Conservation (phyloP, 2,797 vertebrate species). For the Microctenopoma lineatum region DNA sequence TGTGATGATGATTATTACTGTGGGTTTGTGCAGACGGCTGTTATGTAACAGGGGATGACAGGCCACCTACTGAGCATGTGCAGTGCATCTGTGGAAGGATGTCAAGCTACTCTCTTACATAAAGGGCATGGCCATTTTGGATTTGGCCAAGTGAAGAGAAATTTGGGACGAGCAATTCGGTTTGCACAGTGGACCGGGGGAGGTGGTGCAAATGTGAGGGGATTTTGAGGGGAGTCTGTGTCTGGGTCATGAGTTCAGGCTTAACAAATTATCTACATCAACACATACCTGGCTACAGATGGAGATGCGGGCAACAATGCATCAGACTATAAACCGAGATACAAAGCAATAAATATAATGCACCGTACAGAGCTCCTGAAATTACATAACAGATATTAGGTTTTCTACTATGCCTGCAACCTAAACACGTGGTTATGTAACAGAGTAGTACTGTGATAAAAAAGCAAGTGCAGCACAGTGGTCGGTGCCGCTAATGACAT, state of each 20-base stretch:
- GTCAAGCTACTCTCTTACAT: conserved; percentile 38
- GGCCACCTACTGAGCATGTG: conserved; percentile 65
- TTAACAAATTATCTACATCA: conserved; percentile 64
- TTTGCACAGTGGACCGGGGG: conserved; percentile 48
- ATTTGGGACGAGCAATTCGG: conserved; percentile 53
- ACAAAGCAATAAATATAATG: not conserved
- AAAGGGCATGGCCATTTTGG: conserved; percentile 47
- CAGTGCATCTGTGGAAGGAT: conserved; percentile 50
- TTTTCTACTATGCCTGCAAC: conserved; percentile 28
- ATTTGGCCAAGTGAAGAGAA: conserved; percentile 53
- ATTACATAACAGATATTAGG: conserved; percentile 24
- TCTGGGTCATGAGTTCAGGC: conserved; percentile 29
- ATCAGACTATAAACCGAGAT: conserved; percentile 7
- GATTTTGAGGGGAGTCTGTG: conserved; percentile 63
- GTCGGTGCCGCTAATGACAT: conserved; percentile 37
- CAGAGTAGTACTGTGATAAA: conserved; percentile 35
- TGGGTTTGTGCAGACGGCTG: conserved; percentile 25
- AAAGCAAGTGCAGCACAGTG: conserved; percentile 17
- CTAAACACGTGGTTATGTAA: conserved; percentile 57
- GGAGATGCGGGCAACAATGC: conserved; percentile 13
- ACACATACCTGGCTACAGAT: conserved; percentile 32
- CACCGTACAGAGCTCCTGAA: conserved; percentile 3
- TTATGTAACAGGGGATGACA: conserved; percentile 59
- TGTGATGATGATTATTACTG: too few species aligned
- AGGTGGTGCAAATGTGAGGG: conserved; percentile 38